Evolutionary conservation across 2,113 vertebrate species (phyloP), one percentile per base, ranked within the genome.

Genomic region (Antechinus flavipes): DNA sequence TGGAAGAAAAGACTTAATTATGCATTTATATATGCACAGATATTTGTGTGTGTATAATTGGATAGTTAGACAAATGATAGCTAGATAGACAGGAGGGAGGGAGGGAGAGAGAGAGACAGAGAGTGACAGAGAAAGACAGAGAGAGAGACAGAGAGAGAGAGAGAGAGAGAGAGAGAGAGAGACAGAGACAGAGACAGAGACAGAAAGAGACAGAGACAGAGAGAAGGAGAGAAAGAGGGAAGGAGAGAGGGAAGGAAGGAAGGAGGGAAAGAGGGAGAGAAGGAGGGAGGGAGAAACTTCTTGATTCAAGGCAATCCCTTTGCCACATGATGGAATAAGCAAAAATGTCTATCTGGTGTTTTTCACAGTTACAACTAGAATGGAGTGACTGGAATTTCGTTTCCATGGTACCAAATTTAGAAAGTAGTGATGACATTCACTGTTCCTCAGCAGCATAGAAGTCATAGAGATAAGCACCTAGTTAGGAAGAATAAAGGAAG

Each of bases 211-310:
- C 9, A 52, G 8, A 52, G 50, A 52, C 3, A 49, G 58, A 61
- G 9, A 3, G 58, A 61, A 26, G 26, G 54, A 54, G 10, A 1
- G 54, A 54, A 1, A 22, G 14, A 19, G 2, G 3, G 19, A 54
- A 0, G 6, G 19, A 27, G 8, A 27, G 8, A 26, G 25, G 9
- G 0, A 26, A 0, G 16, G 1, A 52, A 6, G 1, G 10, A 52
- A 1, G 6, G 9, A 52, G 0, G 9, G 50, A 52, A 9, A 1
- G 9, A 52, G 50, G 1, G 50, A 52, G 9, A 52, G 50, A 52
- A 1, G 25, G 25, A 26, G 55, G 25, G 8, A 26, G 25, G 26
- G 1, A 26, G 0, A 68, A 4, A 52, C 12, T 61, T 35, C 35
- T 76, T 35, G 35, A 3, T 6, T 76, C 61, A n/a, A 76, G 61